These are phyloP conservation scores for Actenoides hombroni DNA, from an alignment of 2,113 vertebrate genomes.

Conservation along the genomic window DNA sequence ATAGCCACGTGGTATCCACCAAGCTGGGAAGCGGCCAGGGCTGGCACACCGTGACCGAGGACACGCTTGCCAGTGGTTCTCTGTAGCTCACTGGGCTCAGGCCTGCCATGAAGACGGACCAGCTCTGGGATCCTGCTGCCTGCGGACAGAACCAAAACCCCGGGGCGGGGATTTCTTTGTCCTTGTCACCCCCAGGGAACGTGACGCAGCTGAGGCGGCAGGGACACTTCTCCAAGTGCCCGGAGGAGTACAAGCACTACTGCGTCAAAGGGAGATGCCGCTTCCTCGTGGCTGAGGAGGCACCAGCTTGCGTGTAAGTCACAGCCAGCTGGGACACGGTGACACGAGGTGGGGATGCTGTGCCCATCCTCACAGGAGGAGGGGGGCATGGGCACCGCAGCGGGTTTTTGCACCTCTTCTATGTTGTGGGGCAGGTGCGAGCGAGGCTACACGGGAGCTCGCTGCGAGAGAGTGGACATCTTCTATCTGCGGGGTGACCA, in stretches of 20 bases:
- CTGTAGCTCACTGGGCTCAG: accelerated
- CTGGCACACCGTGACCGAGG: neutral
- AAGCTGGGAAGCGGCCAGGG: neutral
- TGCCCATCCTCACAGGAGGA: neutral
- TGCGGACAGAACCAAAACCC: neutral
- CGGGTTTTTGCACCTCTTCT: neutral
- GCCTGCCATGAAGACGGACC: accelerated
- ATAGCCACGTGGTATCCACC: accelerated
- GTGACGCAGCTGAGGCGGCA: constrained; percentile 8
- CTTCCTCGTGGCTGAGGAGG: constrained; percentile 40
- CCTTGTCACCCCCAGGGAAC: neutral
- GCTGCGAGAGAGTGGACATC: constrained; percentile 53
- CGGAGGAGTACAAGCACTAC: constrained; percentile 57
- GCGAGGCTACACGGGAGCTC: constrained; percentile 47
- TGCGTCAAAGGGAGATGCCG: constrained; percentile 51
- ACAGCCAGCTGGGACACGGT: accelerated
- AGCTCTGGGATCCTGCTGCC: neutral
- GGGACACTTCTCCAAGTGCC: constrained; percentile 55
- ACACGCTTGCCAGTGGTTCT: accelerated
- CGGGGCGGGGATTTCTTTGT: neutral
- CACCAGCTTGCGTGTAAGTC: constrained; percentile 30
- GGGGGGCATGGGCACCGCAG: accelerated
- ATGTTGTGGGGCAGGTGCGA: neutral
- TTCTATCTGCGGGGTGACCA: constrained; percentile 53
- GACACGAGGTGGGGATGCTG: accelerated